phyloP scores from a whole-genome alignment of 2,113 vertebrate genomes.

The Cephalopholis sonnerati region DNA sequence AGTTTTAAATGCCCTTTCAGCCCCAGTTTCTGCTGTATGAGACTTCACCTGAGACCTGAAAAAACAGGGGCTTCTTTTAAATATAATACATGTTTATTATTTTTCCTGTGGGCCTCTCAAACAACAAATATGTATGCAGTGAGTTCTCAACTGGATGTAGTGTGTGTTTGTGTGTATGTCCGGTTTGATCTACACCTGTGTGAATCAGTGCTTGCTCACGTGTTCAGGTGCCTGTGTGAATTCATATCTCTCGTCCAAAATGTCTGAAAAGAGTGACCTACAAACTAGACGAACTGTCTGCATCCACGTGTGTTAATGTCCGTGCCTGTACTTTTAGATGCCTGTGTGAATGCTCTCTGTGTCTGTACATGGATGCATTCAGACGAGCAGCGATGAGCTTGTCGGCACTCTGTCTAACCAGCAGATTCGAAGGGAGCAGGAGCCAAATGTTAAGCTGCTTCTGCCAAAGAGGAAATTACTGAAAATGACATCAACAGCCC shows the following conservation, averaged over 20 bases:
- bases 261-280: not conserved
- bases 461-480: conserved; percentile 34
- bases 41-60: not conserved
- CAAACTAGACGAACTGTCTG: not conserved
- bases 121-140: too few relatives aligned
- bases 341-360: conserved; percentile 1
- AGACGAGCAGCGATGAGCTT: conserved; percentile 9
- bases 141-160: not conserved
- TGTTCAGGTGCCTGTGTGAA: not conserved
- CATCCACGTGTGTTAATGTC: not conserved
- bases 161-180: not conserved
- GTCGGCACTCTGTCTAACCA: conserved; percentile 50
- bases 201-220: not conserved
- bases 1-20: too few relatives aligned
- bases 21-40: not conserved
- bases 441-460: conserved; percentile 52
- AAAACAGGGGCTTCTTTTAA: too few relatives aligned
- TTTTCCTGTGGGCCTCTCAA: not conserved
- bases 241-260: not conserved
- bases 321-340: not conserved
- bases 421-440: conserved; percentile 54
- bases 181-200: not conserved
- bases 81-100: not conserved
- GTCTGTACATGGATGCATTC: not conserved
- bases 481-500: conserved; percentile 47